Evolutionary conservation across 2,113 vertebrate genomes (phyloP).

Genomic region (Hippocampus mohnikei): DNA sequence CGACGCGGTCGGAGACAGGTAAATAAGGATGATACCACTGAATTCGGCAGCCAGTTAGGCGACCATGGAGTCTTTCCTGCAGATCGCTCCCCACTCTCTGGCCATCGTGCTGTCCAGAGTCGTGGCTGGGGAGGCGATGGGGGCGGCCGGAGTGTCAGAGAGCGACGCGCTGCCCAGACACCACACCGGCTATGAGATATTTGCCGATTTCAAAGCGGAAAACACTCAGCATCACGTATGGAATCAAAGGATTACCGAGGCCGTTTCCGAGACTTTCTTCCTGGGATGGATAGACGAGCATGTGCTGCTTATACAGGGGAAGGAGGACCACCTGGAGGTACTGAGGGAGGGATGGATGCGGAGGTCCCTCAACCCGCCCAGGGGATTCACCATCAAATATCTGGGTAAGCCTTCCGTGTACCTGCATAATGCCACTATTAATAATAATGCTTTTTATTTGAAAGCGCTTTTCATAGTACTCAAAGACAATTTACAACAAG

Average conservation of each 20-base stretch:
- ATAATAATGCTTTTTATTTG: too few relatives aligned
- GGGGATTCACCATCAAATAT: constrained; percentile 90
- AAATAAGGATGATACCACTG: constrained; percentile 28
- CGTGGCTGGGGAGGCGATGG: constrained; percentile 52
- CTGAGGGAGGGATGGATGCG: constrained; percentile 92
- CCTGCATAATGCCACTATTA: too few relatives aligned
- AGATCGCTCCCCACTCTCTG: constrained; percentile 92
- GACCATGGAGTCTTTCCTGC: constrained; percentile 83
- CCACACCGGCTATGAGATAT: constrained; percentile 92
- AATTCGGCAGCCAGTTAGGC: constrained; percentile 20
- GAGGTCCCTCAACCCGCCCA: constrained; percentile 85
- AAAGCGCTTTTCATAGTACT: too few relatives aligned
- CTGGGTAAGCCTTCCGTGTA: constrained; percentile 77
- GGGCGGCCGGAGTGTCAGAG: constrained; percentile 64
- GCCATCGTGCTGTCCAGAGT: constrained; percentile 84
- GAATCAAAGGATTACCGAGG: constrained; percentile 87
- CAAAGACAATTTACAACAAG: too few relatives aligned
- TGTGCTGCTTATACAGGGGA: constrained; percentile 91
- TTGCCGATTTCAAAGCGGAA: constrained; percentile 93
- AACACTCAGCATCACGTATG: constrained; percentile 91
- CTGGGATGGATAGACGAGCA: constrained; percentile 97
- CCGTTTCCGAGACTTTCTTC: constrained; percentile 90
- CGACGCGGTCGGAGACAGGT: neutral
- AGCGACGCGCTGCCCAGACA: constrained; percentile 78
- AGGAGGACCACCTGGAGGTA: constrained; percentile 91